These are phyloP conservation scores for Lysandra coridon DNA, from an alignment of 2,888 invertebrate species.

Conservation along the genomic window DNA sequence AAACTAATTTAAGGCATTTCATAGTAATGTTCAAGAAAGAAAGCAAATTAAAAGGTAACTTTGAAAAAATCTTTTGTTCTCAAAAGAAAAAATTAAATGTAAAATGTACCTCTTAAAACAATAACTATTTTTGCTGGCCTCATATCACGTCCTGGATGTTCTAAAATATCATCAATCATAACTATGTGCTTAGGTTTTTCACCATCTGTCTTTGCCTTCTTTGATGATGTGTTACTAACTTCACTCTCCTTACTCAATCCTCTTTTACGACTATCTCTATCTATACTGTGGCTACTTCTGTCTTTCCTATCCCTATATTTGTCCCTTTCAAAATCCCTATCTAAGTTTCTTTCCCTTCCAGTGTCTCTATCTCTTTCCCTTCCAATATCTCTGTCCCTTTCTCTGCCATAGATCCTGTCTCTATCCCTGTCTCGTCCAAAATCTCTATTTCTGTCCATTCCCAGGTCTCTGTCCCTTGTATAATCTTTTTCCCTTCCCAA, in stretches of 20 bases:
- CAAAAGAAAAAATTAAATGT: neutral
- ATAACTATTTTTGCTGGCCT: constrained; percentile 92
- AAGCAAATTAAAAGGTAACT: too few species aligned
- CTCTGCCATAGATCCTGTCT: constrained; percentile 32
- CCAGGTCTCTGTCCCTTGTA: constrained; percentile 43
- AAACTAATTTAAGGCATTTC: too few species aligned
- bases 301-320: constrained; percentile 54
- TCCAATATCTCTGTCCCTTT: constrained; percentile 39
- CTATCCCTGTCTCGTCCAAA: constrained; percentile 48
- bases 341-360: constrained; percentile 44
- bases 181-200: constrained; percentile 64
- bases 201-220: constrained; percentile 52
- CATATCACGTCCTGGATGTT: constrained; percentile 88
- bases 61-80: neutral
- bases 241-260: constrained; percentile 61
- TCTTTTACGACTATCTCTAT: constrained; percentile 59
- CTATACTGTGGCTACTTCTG: constrained; percentile 41
- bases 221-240: constrained; percentile 45
- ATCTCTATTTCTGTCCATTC: constrained; percentile 41
- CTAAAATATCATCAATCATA: constrained; percentile 91
- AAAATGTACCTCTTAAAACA: constrained; percentile 85
- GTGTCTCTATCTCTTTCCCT: constrained; percentile 43
- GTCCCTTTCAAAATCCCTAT: constrained; percentile 45
- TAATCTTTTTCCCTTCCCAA: constrained; percentile 44
- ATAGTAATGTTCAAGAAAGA: too few species aligned